Evolutionary conservation across 2,888 invertebrate species (phyloP).

Genomic region (Nowickia ferox): DNA sequence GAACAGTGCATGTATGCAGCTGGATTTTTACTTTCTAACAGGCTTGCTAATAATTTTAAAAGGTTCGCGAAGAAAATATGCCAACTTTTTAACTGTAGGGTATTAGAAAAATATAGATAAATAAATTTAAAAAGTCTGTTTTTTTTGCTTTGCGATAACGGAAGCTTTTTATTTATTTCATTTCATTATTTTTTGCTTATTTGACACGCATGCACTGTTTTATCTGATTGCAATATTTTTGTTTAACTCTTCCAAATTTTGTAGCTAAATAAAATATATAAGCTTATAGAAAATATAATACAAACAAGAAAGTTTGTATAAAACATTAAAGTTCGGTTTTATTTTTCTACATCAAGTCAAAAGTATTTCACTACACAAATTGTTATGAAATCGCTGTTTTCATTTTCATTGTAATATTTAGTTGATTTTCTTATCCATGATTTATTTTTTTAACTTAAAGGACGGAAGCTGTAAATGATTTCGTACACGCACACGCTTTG

Average conservation of each 20-base stretch:
- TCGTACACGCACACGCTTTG: slow-evolving; percentile 43
- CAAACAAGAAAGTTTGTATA: background rate
- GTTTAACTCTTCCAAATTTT: slow-evolving; percentile 18
- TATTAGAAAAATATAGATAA: background rate
- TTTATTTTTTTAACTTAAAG: slow-evolving; percentile 15
- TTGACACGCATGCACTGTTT: slow-evolving; percentile 35
- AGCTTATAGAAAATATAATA: background rate
- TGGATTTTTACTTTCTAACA: too few relatives aligned
- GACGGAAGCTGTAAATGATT: slow-evolving; percentile 51
- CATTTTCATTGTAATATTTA: background rate
- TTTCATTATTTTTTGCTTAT: slow-evolving; percentile 9
- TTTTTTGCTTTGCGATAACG: background rate
- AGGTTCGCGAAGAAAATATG: background rate
- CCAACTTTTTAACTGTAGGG: background rate
- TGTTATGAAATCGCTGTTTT: background rate
- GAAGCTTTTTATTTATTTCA: background rate
- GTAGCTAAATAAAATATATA: background rate
- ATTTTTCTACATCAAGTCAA: background rate
- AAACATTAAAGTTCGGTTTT: background rate
- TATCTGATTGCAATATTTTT: slow-evolving; percentile 11
- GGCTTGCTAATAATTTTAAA: too few relatives aligned
- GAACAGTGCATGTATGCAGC: too few relatives aligned
- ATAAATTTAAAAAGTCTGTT: background rate
- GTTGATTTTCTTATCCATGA: background rate
- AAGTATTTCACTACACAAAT: background rate